These are phyloP conservation scores for Siniperca knerii DNA, from an alignment of 2,113 vertebrate genomes.

Conservation along the genomic window DNA sequence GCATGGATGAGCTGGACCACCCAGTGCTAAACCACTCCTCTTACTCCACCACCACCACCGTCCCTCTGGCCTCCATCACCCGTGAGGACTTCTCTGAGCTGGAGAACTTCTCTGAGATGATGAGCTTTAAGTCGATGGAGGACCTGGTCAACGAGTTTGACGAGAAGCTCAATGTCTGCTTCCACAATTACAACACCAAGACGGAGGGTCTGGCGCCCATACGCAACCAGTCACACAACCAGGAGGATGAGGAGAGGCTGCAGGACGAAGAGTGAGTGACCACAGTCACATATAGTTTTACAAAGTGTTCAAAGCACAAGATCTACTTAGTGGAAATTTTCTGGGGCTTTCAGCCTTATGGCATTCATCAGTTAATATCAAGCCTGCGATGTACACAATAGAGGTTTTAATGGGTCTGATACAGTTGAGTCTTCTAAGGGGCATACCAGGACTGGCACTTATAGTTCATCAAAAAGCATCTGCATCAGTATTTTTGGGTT, in stretches of 20 bases:
- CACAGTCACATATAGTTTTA: background rate
- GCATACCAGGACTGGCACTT: background rate
- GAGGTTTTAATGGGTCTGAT: background rate
- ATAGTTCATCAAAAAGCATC: background rate
- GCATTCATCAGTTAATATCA: background rate
- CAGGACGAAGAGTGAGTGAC: conserved; percentile 93
- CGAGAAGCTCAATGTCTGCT: conserved; percentile 95
- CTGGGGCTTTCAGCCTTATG: background rate
- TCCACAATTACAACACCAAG: conserved; percentile 96
- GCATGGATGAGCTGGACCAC: conserved; percentile 85
- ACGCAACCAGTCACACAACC: conserved; percentile 88
- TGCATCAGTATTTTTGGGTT: background rate
- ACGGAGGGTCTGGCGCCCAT: conserved; percentile 92
- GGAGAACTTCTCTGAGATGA: conserved; percentile 96
- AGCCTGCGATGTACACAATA: background rate
- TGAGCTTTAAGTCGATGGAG: conserved; percentile 98
- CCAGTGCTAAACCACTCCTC: conserved; percentile 77
- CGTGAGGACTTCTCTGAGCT: conserved; percentile 94
- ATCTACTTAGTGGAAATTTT: background rate
- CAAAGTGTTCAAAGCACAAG: background rate
- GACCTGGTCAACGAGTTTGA: conserved; percentile 96
- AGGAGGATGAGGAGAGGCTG: conserved; percentile 91
- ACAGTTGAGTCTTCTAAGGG: background rate
- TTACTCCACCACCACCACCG: conserved; percentile 77
- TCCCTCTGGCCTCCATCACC: conserved; percentile 81